Percentiles rank a stretch among this genome's conserved stretches.
Conservation (phyloP, 2,888 invertebrate genomes). For the Heliconius ismenius region DNA sequence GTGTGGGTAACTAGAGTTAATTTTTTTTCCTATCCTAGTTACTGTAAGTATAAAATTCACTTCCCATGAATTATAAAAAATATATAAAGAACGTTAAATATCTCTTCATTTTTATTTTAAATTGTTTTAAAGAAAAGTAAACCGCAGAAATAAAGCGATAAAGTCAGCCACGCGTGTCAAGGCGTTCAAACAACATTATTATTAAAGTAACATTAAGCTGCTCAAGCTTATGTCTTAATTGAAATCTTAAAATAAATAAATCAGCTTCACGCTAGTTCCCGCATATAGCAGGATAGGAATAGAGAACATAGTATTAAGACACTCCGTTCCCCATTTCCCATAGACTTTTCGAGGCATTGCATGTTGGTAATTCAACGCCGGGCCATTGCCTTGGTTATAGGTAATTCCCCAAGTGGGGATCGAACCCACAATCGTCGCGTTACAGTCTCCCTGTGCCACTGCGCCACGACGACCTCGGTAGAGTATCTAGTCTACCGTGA, state of each 20-base stretch:
- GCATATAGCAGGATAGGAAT: not conserved
- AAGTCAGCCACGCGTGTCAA: constrained; percentile 20
- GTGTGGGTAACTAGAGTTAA: not conserved
- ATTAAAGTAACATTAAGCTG: constrained; percentile 9
- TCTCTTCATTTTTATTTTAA: constrained; percentile 5
- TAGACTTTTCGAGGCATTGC: no score
- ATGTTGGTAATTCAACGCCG: no score
- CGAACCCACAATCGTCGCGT: no score
- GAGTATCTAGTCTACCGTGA: no score
- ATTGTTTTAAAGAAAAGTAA: constrained; percentile 17
- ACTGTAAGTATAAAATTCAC: not conserved
- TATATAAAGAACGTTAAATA: not conserved
- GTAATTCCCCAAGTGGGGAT: no score
- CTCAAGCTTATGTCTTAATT: constrained; percentile 11
- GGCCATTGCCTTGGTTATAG: no score
- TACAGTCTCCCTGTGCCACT: no score
- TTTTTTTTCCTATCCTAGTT: not conserved
- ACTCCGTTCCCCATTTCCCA: no score
- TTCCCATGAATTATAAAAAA: not conserved
- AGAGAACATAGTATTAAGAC: no score
- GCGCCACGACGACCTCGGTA: no score
- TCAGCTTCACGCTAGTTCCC: no score
- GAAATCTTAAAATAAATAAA: not conserved
- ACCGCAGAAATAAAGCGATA: constrained; percentile 27
- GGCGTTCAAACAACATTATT: constrained; percentile 4